Percentiles rank a stretch among this genome's conserved stretches.
Conservation (phyloP, 2,888 invertebrate species). For the Rhamphomyia laevipes region DNA sequence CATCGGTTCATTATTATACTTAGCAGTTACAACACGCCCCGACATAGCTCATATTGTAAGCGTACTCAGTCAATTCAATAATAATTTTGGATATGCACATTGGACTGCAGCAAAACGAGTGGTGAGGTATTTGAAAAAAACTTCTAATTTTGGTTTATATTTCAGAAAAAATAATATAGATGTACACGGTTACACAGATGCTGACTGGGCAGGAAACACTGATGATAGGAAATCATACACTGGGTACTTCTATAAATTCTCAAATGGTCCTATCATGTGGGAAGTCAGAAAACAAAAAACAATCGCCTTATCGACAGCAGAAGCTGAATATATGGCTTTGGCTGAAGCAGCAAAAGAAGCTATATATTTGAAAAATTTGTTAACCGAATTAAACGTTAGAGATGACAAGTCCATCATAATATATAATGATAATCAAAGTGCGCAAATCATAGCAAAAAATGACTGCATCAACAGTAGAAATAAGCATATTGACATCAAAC, state of each 20-base stretch:
- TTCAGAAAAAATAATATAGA: slow-evolving; percentile 5
- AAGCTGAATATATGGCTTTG: slow-evolving; percentile 15
- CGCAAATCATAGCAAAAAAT: slow-evolving; percentile 9
- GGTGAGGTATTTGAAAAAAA: slow-evolving; percentile 12
- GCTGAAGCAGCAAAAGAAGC: slow-evolving; percentile 14
- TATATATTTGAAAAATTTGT: slow-evolving; percentile 9
- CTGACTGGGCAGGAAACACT: slow-evolving; percentile 14
- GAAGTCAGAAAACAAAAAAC: slow-evolving; percentile 15
- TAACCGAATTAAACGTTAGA: slow-evolving; percentile 8
- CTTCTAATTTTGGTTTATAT: slow-evolving; percentile 9
- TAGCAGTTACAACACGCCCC: slow-evolving; percentile 13
- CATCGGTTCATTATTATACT: slow-evolving; percentile 15
- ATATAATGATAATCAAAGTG: slow-evolving; percentile 15
- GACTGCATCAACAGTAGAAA: slow-evolving; percentile 10
- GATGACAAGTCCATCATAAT: slow-evolving; percentile 6
- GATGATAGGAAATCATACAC: slow-evolving; percentile 14
- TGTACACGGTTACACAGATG: slow-evolving; percentile 12
- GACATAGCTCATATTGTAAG: slow-evolving; percentile 12
- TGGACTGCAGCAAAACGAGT: slow-evolving; percentile 15
- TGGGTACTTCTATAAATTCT: slow-evolving; percentile 14
- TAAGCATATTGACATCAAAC: slow-evolving; percentile 15
- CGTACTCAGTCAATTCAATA: slow-evolving; percentile 14
- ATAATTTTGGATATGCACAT: slow-evolving; percentile 11
- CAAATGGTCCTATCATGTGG: slow-evolving; percentile 14
- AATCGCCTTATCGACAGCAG: slow-evolving; percentile 14